These are phyloP conservation scores for Caenorhabditis japonica DNA, from an alignment of 2,888 invertebrate genomes.

Conservation along the genomic window DNA sequence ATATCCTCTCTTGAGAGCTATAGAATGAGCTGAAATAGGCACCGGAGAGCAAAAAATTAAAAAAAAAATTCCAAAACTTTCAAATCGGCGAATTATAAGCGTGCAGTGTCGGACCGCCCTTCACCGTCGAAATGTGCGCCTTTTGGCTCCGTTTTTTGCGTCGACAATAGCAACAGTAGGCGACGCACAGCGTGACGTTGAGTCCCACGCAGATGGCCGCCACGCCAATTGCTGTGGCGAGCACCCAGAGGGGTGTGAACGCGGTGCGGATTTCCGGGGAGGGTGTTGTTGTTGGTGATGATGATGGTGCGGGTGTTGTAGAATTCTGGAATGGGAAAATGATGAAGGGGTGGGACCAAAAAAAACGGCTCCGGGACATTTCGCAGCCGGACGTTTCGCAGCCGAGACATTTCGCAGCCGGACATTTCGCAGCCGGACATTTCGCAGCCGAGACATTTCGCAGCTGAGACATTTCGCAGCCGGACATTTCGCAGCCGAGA, in stretches of 20 bases:
- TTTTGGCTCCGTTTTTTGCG: slow-evolving; percentile 65
- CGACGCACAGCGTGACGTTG: slow-evolving; percentile 65
- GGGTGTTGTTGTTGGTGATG: slow-evolving; percentile 10
- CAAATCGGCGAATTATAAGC: slow-evolving; percentile 64
- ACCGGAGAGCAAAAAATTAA: too few relatives aligned
- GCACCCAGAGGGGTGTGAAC: slow-evolving; percentile 69
- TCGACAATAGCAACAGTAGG: slow-evolving; percentile 70
- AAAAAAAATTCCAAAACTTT: background rate
- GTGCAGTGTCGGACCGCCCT: slow-evolving; percentile 69
- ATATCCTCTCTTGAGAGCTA: too few relatives aligned
- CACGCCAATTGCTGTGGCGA: slow-evolving; percentile 71
- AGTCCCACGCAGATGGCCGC: slow-evolving; percentile 71
- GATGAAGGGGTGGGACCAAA: background rate
- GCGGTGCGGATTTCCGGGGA: slow-evolving; percentile 25
- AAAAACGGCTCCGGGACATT: too few relatives aligned
- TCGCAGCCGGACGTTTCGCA: too few relatives aligned
- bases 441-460: too few relatives aligned
- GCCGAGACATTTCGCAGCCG: too few relatives aligned
- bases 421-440: too few relatives aligned
- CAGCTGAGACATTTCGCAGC: too few relatives aligned
- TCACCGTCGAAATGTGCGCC: slow-evolving; percentile 66
- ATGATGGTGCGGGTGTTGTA: slow-evolving; percentile 13
- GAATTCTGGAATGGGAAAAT: slow-evolving; percentile 30
- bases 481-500: too few relatives aligned
- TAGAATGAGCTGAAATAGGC: too few relatives aligned